phyloP scores from a whole-genome alignment of 2,797 vertebrate genomes.

The Cossypha dichroa region DNA sequence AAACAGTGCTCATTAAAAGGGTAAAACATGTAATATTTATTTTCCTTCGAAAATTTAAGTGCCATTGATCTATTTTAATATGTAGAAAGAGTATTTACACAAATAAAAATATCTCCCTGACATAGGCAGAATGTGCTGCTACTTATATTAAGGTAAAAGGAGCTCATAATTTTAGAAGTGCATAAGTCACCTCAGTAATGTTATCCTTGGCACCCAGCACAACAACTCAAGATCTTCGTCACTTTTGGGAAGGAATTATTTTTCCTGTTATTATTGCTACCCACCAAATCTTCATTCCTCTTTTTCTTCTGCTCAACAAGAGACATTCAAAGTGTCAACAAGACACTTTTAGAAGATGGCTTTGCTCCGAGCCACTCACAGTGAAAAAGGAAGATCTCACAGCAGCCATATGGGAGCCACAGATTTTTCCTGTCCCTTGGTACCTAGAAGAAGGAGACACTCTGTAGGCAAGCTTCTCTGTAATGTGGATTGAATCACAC shows the following conservation, averaged over 20 bases:
- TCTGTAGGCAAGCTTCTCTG: neutral
- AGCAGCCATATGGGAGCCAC: neutral
- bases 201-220: neutral
- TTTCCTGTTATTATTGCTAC: neutral
- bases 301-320: neutral
- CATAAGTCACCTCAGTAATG: neutral
- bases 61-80: neutral
- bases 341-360: neutral
- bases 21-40: neutral
- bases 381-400: neutral
- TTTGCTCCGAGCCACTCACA: neutral
- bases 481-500: neutral
- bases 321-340: neutral
- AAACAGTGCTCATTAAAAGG: neutral
- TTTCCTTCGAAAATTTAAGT: neutral
- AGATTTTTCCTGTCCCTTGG: neutral
- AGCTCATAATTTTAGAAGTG: neutral
- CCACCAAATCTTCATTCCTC: neutral
- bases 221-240: neutral
- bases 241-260: neutral
- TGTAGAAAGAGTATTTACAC: neutral
- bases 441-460: neutral
- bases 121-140: neutral
- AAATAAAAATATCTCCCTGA: neutral
- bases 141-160: neutral